Evolutionary conservation across 1,140 invertebrate species (phyloP).

Genomic region (Drosophila bocki): DNA sequence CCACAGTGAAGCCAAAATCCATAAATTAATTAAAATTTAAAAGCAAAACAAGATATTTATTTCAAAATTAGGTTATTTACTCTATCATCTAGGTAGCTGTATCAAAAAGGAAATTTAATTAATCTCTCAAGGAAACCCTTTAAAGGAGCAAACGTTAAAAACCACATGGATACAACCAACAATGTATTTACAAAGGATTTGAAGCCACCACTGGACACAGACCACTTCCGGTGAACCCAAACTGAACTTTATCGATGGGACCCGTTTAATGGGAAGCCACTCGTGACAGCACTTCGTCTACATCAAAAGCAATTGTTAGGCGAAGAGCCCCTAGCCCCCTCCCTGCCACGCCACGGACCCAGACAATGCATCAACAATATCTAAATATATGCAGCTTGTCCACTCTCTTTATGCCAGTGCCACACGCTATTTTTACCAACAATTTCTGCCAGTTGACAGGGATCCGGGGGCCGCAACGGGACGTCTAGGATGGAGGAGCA

Average conservation of each 20-base stretch:
- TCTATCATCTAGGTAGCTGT: not conserved
- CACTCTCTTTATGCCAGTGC: constrained; percentile 69
- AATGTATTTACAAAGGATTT: constrained; percentile 17
- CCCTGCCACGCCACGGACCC: constrained; percentile 37
- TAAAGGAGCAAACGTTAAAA: not conserved
- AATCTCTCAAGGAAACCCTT: not conserved
- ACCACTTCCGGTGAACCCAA: constrained; percentile 40
- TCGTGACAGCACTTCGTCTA: constrained; percentile 44
- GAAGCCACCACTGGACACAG: constrained; percentile 16
- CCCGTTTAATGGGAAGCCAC: constrained; percentile 42
- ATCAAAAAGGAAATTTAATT: not conserved
- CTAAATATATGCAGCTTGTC: constrained; percentile 78
- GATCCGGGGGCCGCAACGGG: constrained; percentile 52
- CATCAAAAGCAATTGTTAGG: constrained; percentile 42
- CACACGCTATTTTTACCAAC: constrained; percentile 82
- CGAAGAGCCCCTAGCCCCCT: not conserved
- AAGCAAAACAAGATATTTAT: not conserved
- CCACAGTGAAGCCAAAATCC: not conserved
- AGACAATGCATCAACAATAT: constrained; percentile 70
- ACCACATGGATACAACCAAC: not conserved
- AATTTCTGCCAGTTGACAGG: constrained; percentile 80
- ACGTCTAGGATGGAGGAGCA: constrained; percentile 40
- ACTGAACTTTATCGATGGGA: constrained; percentile 43
- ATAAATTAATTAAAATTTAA: not conserved
- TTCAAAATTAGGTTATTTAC: not conserved